Evolutionary conservation across 2,888 invertebrate genomes (phyloP), one percentile per base, ranked within the genome.

Genomic region (Aspidiotus destructor): DNA sequence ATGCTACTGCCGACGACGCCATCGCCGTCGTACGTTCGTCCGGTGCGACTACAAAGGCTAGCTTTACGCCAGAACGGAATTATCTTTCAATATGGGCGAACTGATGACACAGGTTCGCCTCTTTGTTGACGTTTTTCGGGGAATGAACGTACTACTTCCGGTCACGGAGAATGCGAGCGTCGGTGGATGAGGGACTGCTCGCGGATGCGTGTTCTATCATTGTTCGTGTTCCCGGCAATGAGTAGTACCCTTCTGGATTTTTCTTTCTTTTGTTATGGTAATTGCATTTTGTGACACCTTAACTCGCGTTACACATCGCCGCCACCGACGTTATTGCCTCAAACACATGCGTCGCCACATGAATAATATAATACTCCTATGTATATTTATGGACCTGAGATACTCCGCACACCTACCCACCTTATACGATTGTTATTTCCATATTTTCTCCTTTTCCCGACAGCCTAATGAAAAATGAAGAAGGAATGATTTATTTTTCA

Each of bases 211-310:
- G 58, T 58, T 28, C 16, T 28, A 11, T 17, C 58, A 58, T 58
- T 58, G 58, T 58, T 58, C 17, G 58, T 40, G 58, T 58, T 40
- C 28, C 28, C 10, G 28, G 17, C 16, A 58, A 40, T 40, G 48
- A 48, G 48, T 48, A 48, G 28, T 67, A 67, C 67, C 67, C 67
- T 67, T 58, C 48, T 60, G 40, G 60, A 16, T 41, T 57, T 67
- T 67, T 58, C 44, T 60, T 58, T 60, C 58, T 65, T 57, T 67
- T 67, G 67, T 67, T 67, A 67, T 67, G 67, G 67, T 67, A 67
- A 67, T 67, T 58, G 67, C 57, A 16, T 58, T 57, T 16, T 44
- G 42, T 41, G 42, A 57, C 48, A 65, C 65, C 65, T 64, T 17
- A 54, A 41, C 42, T 15, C 41, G 55, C 17, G n/a, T 48, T 58